Evolutionary conservation across 2,113 vertebrate species (phyloP).

Genomic region (Pungitius pungitius): DNA sequence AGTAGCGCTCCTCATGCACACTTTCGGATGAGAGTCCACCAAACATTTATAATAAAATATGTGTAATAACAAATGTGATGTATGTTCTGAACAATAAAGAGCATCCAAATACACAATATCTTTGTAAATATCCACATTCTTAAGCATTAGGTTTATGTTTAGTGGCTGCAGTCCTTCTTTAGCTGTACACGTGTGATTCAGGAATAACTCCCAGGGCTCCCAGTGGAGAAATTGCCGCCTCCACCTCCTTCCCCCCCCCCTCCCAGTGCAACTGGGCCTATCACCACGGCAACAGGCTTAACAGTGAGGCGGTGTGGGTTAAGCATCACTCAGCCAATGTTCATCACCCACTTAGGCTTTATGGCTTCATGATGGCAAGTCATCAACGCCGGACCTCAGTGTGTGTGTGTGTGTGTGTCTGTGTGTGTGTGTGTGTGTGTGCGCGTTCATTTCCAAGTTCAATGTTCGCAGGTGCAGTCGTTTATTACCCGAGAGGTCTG

Average conservation of each 20-base stretch:
- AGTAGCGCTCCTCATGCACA: too few relatives aligned
- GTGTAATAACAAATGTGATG: too few relatives aligned
- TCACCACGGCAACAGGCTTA: conserved; percentile 65
- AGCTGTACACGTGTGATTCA: too few relatives aligned
- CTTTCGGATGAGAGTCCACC: too few relatives aligned
- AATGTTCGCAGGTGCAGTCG: background rate
- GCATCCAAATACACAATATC: too few relatives aligned
- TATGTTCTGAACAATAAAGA: too few relatives aligned
- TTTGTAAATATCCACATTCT: too few relatives aligned
- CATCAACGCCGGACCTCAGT: conserved; percentile 12
- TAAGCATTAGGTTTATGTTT: too few relatives aligned
- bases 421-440: conserved; percentile 18
- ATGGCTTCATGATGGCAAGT: conserved; percentile 57
- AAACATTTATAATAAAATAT: too few relatives aligned
- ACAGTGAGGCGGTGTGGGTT: conserved; percentile 50
- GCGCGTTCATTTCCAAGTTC: conserved; percentile 12
- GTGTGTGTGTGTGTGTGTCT: conserved; percentile 7
- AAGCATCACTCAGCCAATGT: conserved; percentile 59
- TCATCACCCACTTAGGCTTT: conserved; percentile 69
- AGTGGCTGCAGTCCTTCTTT: too few relatives aligned
- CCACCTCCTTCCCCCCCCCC: background rate
- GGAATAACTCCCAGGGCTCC: conserved; percentile 3
- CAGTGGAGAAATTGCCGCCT: background rate
- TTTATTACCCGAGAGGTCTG: background rate
- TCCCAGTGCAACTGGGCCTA: background rate